These are phyloP conservation scores for Nemotelus pantherinus DNA, from an alignment of 2,888 invertebrate species.

Conservation along the genomic window DNA sequence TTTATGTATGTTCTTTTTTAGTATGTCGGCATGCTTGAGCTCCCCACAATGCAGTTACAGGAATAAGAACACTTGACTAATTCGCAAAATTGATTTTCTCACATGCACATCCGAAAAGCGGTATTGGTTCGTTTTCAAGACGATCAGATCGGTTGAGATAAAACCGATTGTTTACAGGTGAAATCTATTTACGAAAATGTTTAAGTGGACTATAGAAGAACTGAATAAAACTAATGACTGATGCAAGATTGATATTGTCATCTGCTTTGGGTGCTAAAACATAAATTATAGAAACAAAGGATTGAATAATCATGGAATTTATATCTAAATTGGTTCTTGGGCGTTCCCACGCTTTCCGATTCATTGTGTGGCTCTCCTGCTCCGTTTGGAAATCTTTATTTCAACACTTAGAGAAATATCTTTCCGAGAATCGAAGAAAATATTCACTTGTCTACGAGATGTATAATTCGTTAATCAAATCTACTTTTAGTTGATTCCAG, in stretches of 20 bases:
- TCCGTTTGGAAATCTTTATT: no score
- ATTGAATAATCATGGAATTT: background rate
- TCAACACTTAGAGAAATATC: no score
- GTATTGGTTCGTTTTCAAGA: no score
- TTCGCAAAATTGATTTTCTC: constrained; percentile 44
- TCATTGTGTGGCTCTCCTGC: no score
- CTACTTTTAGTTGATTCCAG: no score
- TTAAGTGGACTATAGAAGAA: background rate
- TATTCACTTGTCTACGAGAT: no score
- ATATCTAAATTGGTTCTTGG: no score
- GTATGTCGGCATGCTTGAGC: background rate
- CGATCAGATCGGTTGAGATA: no score
- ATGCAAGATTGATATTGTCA: background rate
- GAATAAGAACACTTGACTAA: constrained; percentile 27
- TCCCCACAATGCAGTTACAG: background rate
- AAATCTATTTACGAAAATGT: background rate
- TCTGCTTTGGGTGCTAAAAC: background rate
- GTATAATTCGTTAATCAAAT: no score
- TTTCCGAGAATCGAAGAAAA: no score
- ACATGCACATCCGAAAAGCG: background rate
- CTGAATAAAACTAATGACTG: background rate
- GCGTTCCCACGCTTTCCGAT: no score
- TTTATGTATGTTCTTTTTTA: background rate
- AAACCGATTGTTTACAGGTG: constrained; percentile 22
- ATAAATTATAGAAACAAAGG: constrained; percentile 32